A percentile compares a stretch with the other conserved stretches of the same genome.
These are phyloP conservation scores for Luscinia megarhynchos DNA, from an alignment of 2,797 vertebrate genomes.

Conservation along the genomic window DNA sequence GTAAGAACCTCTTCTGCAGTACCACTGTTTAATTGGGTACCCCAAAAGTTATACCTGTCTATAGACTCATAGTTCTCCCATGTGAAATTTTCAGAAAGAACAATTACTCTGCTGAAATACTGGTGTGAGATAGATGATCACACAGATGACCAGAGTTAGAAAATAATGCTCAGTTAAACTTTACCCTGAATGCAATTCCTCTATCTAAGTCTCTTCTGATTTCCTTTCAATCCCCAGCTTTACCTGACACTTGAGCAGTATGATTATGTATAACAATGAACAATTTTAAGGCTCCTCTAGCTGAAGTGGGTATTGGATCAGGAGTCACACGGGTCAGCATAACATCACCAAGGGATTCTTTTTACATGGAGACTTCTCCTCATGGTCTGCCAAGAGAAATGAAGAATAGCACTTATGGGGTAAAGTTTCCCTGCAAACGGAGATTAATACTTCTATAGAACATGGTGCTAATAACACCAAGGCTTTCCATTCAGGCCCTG, in stretches of 20 bases:
- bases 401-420: conserved; percentile 29
- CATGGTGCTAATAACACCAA: neutral
- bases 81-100: neutral
- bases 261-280: neutral
- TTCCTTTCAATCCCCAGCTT: neutral
- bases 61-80: neutral
- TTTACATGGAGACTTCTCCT: neutral
- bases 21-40: neutral
- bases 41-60: neutral
- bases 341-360: neutral
- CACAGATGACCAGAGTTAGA: neutral
- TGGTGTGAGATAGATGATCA: neutral
- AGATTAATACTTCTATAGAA: neutral
- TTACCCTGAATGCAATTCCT: neutral
- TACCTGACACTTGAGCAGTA: neutral
- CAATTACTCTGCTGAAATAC: neutral
- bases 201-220: neutral
- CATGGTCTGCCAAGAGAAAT: neutral
- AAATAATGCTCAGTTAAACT: neutral
- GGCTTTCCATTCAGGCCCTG: neutral
- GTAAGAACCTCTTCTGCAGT: neutral
- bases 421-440: neutral
- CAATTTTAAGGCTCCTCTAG: neutral
- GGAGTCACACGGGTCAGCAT: neutral
- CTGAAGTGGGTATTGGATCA: neutral